Base-by-base conservation (phyloP, 2,113 vertebrate genomes). In the Epinephelus lanceolatus region DNA sequence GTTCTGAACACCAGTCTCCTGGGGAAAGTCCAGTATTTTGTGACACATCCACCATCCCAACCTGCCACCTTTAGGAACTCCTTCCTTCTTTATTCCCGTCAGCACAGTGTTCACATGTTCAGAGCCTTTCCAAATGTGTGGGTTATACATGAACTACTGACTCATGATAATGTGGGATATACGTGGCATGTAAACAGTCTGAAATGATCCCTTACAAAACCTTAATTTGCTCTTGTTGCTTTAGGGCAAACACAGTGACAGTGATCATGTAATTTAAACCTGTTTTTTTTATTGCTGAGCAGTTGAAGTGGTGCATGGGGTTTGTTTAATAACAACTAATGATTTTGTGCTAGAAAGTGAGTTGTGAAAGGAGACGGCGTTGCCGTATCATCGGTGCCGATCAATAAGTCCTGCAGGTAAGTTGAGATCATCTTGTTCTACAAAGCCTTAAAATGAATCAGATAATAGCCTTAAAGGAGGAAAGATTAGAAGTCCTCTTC, bases 381-480 rank as follows among this genome's bases (percentile, higher is more conserved):
- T 56, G 47, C 47, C n/a, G 47, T 10, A 0, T 85, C 71, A 65
- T 8, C 3, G 40, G 18, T 30, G 4, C 3, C 17, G 49, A 85
- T 85, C 68, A 61, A 42, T 59, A 68, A 14, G n/a, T 51, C 33
- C 66, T 59, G 30, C 42, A 37, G 33, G 59, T 61, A 59, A 23
- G 14, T n/a, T 65, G 17, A 63, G 52, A 77, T 81, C 47, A 53
- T 56, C 33, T 60, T 55, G 71, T 71, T 71, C 67, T 69, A 27
- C 55, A 65, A 63, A 25, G 6, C 21, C 56, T 78, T 60, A 30
- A 37, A 25, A n/a, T 56, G 1, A 65, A 71, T 40, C 37, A 51
- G 59, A 85, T 71, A 68, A 37, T 9, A 9, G 45, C 25, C 23
- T 30, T 30, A 7, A 74, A 11, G 37, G 18, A 42, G 51, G 19